Base-by-base conservation (phyloP, 2,797 vertebrate genomes). In the Lutjanus campechanus region DNA sequence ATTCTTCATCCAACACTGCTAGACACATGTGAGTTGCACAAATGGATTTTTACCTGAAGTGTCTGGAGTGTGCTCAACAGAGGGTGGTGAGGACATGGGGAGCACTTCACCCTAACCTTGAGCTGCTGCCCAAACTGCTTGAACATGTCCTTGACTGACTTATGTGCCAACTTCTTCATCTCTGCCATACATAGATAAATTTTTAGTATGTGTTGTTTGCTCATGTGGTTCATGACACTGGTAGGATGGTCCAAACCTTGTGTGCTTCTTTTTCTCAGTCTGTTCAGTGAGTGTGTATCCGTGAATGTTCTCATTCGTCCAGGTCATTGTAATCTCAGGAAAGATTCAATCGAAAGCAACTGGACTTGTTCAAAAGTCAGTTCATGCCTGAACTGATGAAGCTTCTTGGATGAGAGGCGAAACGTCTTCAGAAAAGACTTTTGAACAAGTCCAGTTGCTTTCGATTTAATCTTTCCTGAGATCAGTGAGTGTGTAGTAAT, bases 91-190 rank as follows among this genome's bases (percentile, higher is more conserved):
- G 17, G 22, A 1, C 20, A 19, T 17, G 49, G 2, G 11, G 36
- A n/a, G 44, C 16, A 47, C n/a, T 41, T n/a, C 4, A 2, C 25
- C 19, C 15, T 11, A 19, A 60, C 1, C 3, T 13, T 43, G 5
- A 59, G 3, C 13, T 50, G 4, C n/a, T 25, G 8, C n/a, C 15
- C 20, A 7, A 74, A 63, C 49, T 41, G 15, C 16, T 51, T 1
- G n/a, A 70, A 70, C 59, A 49, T 50, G 58, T 49, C 9, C 25
- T 41, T 44, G 10, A 70, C 55, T 22, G 10, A 66, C 8, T 22
- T 19, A 40, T 2, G 13, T 0, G 22, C 8, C 20, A 46, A 9
- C 3, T 9, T 17, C 15, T 47, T 22, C 25, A 47, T 41, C 8
- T 63, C 19, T 12, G 17, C 25, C 10, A 58, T 25, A 9, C 11